These are phyloP conservation scores for Phymanthus crucifer DNA, from an alignment of 92 coral and sea anemone species.

Conservation along the genomic window DNA sequence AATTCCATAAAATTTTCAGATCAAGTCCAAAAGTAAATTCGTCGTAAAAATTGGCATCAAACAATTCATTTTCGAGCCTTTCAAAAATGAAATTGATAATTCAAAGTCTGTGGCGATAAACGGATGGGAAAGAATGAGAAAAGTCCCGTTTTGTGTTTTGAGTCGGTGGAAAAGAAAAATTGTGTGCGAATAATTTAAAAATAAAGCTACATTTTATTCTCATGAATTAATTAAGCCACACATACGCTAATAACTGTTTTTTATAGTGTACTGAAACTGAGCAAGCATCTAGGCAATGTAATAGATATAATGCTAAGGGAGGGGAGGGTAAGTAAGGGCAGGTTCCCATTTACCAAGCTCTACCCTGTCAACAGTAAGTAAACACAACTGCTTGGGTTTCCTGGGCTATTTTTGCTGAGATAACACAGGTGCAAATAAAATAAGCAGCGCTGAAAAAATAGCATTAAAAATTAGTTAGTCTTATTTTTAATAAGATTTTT, in stretches of 20 bases:
- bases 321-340: conserved; percentile 4
- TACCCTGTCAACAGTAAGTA: neutral
- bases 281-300: neutral
- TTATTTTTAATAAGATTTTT: conserved; percentile 3
- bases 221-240: neutral
- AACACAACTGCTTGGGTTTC: neutral
- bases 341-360: conserved; percentile 7
- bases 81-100: too few species aligned
- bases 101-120: too few species aligned
- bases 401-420: neutral
- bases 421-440: neutral
- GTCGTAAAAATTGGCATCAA: too few species aligned
- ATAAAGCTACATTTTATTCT: neutral
- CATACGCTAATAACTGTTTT: neutral
- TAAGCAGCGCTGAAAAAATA: neutral
- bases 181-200: neutral
- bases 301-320: neutral
- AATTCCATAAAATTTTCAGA: too few species aligned
- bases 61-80: too few species aligned
- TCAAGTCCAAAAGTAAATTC: too few species aligned
- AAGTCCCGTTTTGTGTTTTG: too few species aligned
- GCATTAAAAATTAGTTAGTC: neutral
- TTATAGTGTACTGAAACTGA: neutral
- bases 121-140: too few species aligned
- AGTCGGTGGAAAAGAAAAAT: too few species aligned